Conservation (phyloP, 1,140 invertebrate species). For the Trichonephila inaurata region DNA sequence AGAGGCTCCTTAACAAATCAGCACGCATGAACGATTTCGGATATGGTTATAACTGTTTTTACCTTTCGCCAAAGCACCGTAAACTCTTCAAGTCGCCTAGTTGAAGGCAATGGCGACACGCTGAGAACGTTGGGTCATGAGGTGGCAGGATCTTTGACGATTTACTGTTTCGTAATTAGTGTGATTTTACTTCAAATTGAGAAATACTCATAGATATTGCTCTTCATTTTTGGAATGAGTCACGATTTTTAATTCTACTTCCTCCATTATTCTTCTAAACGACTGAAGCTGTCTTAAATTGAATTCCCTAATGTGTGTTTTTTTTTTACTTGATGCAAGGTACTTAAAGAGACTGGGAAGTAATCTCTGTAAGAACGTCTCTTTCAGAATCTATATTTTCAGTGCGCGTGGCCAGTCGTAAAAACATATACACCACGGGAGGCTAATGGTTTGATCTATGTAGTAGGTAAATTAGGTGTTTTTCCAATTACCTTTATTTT, state of each 20-base stretch:
- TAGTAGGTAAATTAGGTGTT: too few species aligned
- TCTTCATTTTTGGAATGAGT: not conserved
- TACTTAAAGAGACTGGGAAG: too few species aligned
- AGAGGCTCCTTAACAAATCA: conserved; percentile 57
- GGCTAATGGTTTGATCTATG: too few species aligned
- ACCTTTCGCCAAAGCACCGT: conserved; percentile 44
- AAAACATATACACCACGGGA: too few species aligned
- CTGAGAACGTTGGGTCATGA: conserved; percentile 32
- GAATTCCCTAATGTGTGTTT: not conserved
- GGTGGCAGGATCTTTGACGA: conserved; percentile 37
- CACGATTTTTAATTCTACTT: not conserved
- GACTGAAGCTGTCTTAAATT: not conserved
- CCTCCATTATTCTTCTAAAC: not conserved
- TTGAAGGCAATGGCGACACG: not conserved
- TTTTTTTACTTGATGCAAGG: not conserved
- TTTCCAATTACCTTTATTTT: too few species aligned
- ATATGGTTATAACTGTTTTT: conserved; percentile 72
- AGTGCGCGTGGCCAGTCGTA: too few species aligned
- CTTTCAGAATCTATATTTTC: too few species aligned
- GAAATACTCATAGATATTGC: not conserved
- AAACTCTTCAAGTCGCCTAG: conserved; percentile 43
- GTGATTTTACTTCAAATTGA: conserved; percentile 3
- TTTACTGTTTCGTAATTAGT: conserved; percentile 58
- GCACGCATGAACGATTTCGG: conserved; percentile 52
- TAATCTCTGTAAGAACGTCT: too few species aligned